Percentiles rank a stretch among this genome's conserved stretches.
phyloP scores from a whole-genome alignment of 2,797 vertebrate genomes.

The Scolopax rusticola region DNA sequence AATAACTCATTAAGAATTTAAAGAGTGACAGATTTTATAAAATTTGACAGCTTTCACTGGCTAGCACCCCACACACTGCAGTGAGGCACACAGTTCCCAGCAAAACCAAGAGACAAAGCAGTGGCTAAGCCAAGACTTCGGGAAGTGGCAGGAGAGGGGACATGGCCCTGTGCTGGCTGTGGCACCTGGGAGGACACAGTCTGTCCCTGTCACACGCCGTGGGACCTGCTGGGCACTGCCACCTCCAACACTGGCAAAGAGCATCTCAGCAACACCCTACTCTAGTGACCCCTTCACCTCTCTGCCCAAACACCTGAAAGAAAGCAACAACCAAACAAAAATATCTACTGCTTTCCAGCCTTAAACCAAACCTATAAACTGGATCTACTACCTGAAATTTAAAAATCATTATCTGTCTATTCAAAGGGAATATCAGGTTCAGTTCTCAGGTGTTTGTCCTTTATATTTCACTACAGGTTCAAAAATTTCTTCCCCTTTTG shows the following conservation, averaged over 20 bases:
- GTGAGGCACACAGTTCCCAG: neutral
- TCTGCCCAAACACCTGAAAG: neutral
- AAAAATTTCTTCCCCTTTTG: neutral
- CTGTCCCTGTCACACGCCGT: rapidly evolving
- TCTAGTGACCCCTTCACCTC: neutral
- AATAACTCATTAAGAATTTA: neutral
- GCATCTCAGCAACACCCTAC: neutral
- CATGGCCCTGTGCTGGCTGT: neutral
- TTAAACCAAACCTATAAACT: rapidly evolving
- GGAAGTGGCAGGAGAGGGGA: neutral
- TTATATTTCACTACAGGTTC: neutral
- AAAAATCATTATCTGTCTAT: neutral
- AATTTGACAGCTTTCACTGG: constrained; percentile 11
- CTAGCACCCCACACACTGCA: neutral
- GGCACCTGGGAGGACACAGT: neutral
- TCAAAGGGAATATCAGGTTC: neutral
- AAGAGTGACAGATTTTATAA: neutral
- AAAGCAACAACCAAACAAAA: neutral
- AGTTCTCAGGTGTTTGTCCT: neutral
- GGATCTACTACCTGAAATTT: too few relatives aligned
- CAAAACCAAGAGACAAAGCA: neutral
- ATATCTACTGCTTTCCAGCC: neutral
- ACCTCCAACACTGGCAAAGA: rapidly evolving
- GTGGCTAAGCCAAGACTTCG: neutral
- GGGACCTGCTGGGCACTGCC: rapidly evolving